Evolutionary conservation across 2,888 invertebrate species (phyloP).

Genomic region (Agrenia bidenticulata): DNA sequence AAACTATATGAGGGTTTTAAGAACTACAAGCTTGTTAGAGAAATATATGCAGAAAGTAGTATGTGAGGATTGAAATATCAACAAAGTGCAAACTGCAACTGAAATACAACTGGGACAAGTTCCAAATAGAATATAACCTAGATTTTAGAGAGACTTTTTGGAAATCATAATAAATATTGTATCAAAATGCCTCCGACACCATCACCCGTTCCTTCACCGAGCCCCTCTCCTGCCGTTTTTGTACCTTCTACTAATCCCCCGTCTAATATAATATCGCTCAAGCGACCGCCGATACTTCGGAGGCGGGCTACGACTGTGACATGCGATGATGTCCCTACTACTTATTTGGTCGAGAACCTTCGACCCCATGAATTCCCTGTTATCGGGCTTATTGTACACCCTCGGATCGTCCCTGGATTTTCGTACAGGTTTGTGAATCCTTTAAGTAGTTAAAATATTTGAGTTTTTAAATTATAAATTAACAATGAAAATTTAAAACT

Average conservation of each 20-base stretch:
- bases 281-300: conserved; percentile 21
- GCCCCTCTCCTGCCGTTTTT: conserved; percentile 18
- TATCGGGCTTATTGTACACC: conserved; percentile 72
- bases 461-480: conserved; percentile 5
- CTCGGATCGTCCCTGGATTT: conserved; percentile 71
- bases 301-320: conserved; percentile 44
- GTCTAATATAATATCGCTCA: conserved; percentile 10
- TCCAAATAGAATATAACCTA: background rate
- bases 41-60: too few relatives aligned
- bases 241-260: conserved; percentile 11
- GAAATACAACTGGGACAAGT: too few relatives aligned
- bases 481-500: too few relatives aligned
- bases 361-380: conserved; percentile 68
- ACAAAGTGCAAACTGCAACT: too few relatives aligned
- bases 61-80: too few relatives aligned
- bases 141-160: background rate
- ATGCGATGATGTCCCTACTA: conserved; percentile 66
- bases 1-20: too few relatives aligned
- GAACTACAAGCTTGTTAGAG: too few relatives aligned
- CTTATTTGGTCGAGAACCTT: conserved; percentile 65
- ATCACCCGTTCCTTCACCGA: conserved; percentile 13
- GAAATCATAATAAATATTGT: background rate
- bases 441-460: background rate
- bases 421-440: conserved; percentile 60
- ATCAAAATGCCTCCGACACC: conserved; percentile 27